Base-by-base conservation (phyloP, 2,113 vertebrate species). In the Pagrus major region DNA sequence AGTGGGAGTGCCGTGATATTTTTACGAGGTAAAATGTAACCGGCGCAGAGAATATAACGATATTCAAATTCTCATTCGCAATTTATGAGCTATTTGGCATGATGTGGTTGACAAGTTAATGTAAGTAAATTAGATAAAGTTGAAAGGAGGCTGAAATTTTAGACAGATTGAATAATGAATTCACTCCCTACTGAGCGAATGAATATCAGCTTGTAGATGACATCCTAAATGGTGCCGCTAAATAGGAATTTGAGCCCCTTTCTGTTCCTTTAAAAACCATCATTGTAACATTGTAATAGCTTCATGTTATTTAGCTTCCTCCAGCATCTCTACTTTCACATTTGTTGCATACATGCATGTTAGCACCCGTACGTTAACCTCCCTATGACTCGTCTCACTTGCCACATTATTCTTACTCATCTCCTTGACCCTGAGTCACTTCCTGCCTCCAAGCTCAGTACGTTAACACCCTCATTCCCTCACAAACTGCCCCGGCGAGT, bases 381-480 rank as follows among this genome's bases (percentile, higher is more conserved):
- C 78, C 41, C 66, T 25, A 10, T 81, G 81, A 78, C 78, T 84
- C 29, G 59, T 81, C 88, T 82, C 69, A 61, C 81, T 87, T 71
- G 81, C 60, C 83, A 76, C 88, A 87, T 91, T 78, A 84, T 84
- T 89, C 81, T 80, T 78, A 87, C 71, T 90, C 83, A 80, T 91
- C 83, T 71, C 71, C 74, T 89, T 91, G 90, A 85, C 87, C 84
- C 67, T 84, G 46, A 69, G 55, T 44, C 77, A 14, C 78, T 61
- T 84, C 71, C 75, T 67, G 56, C 84, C 86, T 78, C 3, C 12
- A 39, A 83, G 85, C 84, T 74, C n/a, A 5, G 73, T 76, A 71
- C 33, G 58, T 80, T 82, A 87, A 86, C 87, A 86, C 84, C 37
- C 60, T 63, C 67, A 54, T 79, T 86, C 79, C 68, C 85, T 75